phyloP scores from a whole-genome alignment of 2,888 invertebrate genomes.

The Automeris io region DNA sequence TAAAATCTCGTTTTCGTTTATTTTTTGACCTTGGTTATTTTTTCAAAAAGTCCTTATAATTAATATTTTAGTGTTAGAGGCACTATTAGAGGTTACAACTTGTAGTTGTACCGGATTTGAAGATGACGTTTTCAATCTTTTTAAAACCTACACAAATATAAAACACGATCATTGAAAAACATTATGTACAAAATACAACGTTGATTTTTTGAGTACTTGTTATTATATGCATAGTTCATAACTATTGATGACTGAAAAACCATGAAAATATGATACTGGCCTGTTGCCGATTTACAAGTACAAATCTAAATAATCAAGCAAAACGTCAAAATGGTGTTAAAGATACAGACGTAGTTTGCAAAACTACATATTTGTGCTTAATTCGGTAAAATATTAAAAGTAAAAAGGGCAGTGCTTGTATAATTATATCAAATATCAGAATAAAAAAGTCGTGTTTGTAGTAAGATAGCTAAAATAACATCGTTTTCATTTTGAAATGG shows the following conservation, averaged over 20 bases:
- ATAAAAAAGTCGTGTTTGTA: conserved; percentile 42
- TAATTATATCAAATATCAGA: conserved; percentile 33
- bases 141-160: not conserved
- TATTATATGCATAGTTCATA: not conserved
- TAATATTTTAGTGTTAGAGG: no score
- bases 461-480: conserved; percentile 39
- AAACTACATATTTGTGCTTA: conserved; percentile 58
- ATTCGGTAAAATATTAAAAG: conserved; percentile 42
- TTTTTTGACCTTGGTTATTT: no score
- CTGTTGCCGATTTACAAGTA: conserved; percentile 29
- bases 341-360: conserved; percentile 63
- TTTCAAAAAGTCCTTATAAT: no score
- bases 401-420: conserved; percentile 50
- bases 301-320: conserved; percentile 37
- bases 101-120: no score
- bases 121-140: conserved; percentile 2
- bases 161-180: not conserved
- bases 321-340: conserved; percentile 75
- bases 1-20: no score
- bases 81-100: no score
- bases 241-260: conserved; percentile 21
- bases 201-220: not conserved
- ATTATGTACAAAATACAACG: not conserved
- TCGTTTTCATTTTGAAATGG: conserved; percentile 66
- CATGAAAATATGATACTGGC: conserved; percentile 48